Evolutionary conservation across 2,888 invertebrate species (phyloP).

Genomic region (Leptura quadrifasciata): DNA sequence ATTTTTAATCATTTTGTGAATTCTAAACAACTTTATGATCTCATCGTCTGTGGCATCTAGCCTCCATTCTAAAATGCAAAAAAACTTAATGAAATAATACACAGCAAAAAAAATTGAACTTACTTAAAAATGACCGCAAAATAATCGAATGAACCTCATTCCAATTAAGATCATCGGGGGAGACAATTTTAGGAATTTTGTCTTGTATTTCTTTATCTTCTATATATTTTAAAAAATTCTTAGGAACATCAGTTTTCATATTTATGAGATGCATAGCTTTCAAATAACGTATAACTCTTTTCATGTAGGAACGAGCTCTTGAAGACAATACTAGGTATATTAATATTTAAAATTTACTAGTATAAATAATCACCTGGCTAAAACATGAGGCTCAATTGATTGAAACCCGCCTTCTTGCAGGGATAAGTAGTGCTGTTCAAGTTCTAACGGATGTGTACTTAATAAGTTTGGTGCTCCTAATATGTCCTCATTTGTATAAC

Average conservation of each 20-base stretch:
- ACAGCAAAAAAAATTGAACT: conserved; percentile 42
- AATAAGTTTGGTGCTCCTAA: conserved; percentile 76
- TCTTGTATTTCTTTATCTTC: conserved; percentile 50
- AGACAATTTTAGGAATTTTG: conserved; percentile 33
- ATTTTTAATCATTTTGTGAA: conserved; percentile 69
- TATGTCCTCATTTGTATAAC: conserved; percentile 76
- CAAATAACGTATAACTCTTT: conserved; percentile 58
- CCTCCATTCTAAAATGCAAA: conserved; percentile 68
- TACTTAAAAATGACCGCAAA: conserved; percentile 66
- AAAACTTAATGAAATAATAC: conserved; percentile 21
- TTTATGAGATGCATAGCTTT: conserved; percentile 72
- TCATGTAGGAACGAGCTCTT: conserved; percentile 54
- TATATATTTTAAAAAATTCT: conserved; percentile 68
- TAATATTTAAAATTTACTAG: conserved; percentile 58
- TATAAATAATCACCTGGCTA: conserved; percentile 63
- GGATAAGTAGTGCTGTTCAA: conserved; percentile 79
- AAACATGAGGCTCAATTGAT: conserved; percentile 63
- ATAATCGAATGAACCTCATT: conserved; percentile 65
- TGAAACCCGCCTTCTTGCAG: conserved; percentile 79
- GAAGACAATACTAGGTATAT: conserved; percentile 37
- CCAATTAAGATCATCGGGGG: conserved; percentile 58
- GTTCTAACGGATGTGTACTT: conserved; percentile 76
- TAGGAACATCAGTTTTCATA: conserved; percentile 69
- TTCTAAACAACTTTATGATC: conserved; percentile 69
- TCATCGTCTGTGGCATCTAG: conserved; percentile 71